Conservation (phyloP, 2,888 invertebrate genomes). For the Hemaris fuciformis region DNA sequence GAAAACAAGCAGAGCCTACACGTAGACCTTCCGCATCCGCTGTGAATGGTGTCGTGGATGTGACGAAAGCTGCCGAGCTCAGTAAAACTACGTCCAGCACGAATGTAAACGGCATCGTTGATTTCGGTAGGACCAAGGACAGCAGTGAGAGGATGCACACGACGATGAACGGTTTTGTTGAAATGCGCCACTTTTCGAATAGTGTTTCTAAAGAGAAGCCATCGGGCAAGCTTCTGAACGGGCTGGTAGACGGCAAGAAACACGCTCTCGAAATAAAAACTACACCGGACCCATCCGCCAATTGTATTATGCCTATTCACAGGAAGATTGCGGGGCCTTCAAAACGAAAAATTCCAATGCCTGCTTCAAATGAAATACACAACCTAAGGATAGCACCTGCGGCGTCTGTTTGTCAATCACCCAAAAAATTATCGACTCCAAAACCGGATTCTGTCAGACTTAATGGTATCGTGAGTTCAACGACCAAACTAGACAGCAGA, state of each 20-base stretch:
- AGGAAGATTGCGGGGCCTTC: conserved; percentile 39
- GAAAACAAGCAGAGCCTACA: conserved; percentile 54
- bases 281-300: conserved; percentile 65
- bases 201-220: conserved; percentile 50
- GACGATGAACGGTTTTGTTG: conserved; percentile 67
- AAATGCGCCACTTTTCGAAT: conserved; percentile 55
- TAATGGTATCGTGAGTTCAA: conserved; percentile 68
- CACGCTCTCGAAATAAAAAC: conserved; percentile 43
- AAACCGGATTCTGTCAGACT: conserved; percentile 55
- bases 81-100: conserved; percentile 44
- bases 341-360: conserved; percentile 59
- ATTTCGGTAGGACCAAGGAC: conserved; percentile 53
- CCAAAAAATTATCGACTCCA: conserved; percentile 45
- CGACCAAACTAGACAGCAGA: conserved; percentile 70
- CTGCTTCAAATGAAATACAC: conserved; percentile 47
- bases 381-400: conserved; percentile 56
- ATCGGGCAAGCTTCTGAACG: conserved; percentile 49
- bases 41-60: conserved; percentile 39
- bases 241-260: conserved; percentile 56
- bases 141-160: conserved; percentile 51
- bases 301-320: conserved; percentile 41
- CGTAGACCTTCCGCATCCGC: conserved; percentile 38
- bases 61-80: conserved; percentile 47
- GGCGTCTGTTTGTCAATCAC: conserved; percentile 44
- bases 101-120: conserved; percentile 51